Percentiles rank a stretch among this genome's conserved stretches.
Conservation (phyloP, 30 jellyfish, hydroid and myxozoan species). For the Turritopsis dohrnii region DNA sequence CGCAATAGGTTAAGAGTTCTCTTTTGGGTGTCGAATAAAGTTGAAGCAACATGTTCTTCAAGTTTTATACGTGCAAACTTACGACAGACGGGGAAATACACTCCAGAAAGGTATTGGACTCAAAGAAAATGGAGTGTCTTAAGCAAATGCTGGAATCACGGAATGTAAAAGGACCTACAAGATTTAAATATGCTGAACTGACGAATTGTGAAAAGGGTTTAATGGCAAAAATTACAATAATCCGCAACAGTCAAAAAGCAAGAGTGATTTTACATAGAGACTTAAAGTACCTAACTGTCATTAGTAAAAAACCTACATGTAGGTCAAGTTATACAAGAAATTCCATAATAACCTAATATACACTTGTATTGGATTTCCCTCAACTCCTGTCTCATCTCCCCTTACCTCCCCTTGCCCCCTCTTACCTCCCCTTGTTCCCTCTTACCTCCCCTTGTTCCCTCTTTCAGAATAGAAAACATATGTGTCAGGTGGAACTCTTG, state of each 20-base stretch:
- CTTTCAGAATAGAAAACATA: too few species aligned
- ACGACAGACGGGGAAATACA: neutral
- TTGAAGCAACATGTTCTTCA: neutral
- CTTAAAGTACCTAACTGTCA: neutral
- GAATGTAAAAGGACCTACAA: neutral
- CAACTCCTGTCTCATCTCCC: too few species aligned
- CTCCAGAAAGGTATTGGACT: neutral
- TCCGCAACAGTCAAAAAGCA: neutral
- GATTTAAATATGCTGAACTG: neutral
- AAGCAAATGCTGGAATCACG: neutral
- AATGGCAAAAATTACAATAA: neutral
- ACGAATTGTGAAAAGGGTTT: too few species aligned
- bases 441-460: too few species aligned
- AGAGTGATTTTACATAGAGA: neutral
- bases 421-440: too few species aligned
- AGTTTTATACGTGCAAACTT: neutral
- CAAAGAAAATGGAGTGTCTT: neutral
- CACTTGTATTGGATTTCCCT: too few species aligned
- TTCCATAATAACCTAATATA: too few species aligned
- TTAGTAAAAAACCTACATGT: neutral
- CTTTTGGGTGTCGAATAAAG: neutral
- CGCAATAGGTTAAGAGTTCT: neutral
- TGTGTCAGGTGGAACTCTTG: neutral
- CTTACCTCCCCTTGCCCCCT: too few species aligned
- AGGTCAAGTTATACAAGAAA: too few species aligned